These are phyloP conservation scores for Zootermopsis nevadensis DNA, from an alignment of 2,888 invertebrate genomes.

Conservation along the genomic window DNA sequence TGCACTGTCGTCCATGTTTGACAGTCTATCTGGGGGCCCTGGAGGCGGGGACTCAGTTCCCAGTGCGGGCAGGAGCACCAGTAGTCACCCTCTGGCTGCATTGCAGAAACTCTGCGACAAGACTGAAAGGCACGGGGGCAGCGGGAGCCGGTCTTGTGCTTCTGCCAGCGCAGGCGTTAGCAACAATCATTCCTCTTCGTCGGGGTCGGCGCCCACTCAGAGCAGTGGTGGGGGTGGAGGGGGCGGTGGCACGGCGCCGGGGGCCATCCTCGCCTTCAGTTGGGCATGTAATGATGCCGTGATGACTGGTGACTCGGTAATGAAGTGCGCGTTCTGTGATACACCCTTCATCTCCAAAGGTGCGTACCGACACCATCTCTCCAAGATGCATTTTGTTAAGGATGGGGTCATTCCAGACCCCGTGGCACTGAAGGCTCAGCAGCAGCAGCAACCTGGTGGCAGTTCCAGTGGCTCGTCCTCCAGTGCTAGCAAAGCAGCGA, in stretches of 20 bases:
- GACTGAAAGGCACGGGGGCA: constrained; percentile 79
- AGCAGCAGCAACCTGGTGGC: constrained; percentile 59
- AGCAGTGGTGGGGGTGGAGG: constrained; percentile 56
- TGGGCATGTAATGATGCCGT: constrained; percentile 96
- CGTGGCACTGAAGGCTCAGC: constrained; percentile 70
- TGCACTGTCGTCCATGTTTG: constrained; percentile 91
- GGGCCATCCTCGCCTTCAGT: constrained; percentile 89
- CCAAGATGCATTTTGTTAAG: constrained; percentile 95
- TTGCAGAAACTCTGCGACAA: constrained; percentile 96
- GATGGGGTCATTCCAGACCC: constrained; percentile 88
- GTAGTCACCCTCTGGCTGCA: constrained; percentile 92
- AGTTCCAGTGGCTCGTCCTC: constrained; percentile 60
- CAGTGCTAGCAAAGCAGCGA: constrained; percentile 59
- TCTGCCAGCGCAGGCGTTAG: constrained; percentile 61
- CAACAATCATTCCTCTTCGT: constrained; percentile 57
- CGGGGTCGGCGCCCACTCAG: constrained; percentile 60
- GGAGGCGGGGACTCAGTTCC: constrained; percentile 59
- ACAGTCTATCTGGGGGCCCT: constrained; percentile 75
- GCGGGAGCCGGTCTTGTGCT: constrained; percentile 56
- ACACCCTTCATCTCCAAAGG: constrained; percentile 97
- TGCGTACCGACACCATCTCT: constrained; percentile 95
- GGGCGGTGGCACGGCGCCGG: constrained; percentile 65
- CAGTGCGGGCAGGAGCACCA: constrained; percentile 70
- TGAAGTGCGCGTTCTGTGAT: constrained; percentile 96
- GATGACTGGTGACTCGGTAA: constrained; percentile 85